These are phyloP conservation scores for Pseudotriccus pelzelni DNA, from an alignment of 2,797 vertebrate genomes.

Conservation along the genomic window DNA sequence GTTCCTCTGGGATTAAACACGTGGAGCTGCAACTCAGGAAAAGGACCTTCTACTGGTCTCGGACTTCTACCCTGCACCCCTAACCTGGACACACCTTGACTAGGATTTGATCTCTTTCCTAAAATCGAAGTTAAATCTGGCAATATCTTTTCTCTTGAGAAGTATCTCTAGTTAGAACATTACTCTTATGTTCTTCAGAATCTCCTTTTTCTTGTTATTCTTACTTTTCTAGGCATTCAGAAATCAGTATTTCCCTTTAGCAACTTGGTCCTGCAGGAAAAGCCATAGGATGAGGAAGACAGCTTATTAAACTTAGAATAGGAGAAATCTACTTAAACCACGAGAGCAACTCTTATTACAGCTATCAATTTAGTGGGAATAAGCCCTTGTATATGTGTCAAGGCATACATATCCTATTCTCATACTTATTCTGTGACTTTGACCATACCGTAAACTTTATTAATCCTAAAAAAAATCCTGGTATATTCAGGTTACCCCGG, in stretches of 20 bases:
- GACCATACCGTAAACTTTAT: neutral
- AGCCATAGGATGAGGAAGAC: neutral
- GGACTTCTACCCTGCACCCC: too few species aligned
- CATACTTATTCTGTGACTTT: neutral
- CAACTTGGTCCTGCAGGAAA: neutral
- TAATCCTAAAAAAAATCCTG: neutral
- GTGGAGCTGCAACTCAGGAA: too few species aligned
- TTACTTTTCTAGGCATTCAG: neutral
- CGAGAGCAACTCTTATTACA: neutral
- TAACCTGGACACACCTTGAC: too few species aligned
- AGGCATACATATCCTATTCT: neutral
- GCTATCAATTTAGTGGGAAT: neutral
- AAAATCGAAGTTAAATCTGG: neutral
- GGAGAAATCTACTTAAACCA: neutral
- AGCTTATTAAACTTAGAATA: neutral
- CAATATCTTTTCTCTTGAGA: neutral
- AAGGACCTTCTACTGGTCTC: too few species aligned
- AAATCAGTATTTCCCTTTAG: neutral
- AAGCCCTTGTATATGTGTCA: neutral
- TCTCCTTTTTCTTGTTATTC: neutral
- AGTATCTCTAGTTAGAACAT: neutral
- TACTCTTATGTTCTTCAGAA: neutral
- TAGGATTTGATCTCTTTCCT: neutral
- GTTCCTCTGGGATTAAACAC: too few species aligned
- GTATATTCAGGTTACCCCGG: neutral